A percentile compares a stretch with the other conserved stretches of the same genome.
phyloP scores from a whole-genome alignment of 2,797 vertebrate genomes.

The Hylomyscus alleni region DNA sequence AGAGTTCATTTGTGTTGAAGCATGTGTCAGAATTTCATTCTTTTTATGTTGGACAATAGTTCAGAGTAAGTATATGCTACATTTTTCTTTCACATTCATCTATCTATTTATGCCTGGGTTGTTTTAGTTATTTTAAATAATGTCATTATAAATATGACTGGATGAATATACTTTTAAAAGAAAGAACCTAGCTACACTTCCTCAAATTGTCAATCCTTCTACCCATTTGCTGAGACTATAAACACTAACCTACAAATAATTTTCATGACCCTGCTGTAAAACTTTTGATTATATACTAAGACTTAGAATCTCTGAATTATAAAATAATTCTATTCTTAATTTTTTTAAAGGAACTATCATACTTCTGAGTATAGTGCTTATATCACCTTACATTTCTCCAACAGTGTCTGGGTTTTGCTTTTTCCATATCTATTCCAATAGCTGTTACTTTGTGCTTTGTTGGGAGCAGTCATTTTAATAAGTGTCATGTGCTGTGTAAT shows the following conservation, averaged over 20 bases:
- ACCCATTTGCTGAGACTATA: neutral
- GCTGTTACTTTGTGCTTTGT: neutral
- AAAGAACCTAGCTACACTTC: neutral
- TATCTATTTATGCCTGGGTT: neutral
- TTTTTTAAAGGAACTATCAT: neutral
- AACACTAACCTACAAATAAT: neutral
- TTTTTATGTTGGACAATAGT: neutral
- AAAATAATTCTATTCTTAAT: neutral
- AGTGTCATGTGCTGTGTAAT: neutral
- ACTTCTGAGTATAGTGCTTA: neutral
- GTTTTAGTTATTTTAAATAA: neutral
- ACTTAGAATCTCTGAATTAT: neutral
- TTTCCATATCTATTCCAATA: neutral
- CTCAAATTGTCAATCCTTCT: neutral
- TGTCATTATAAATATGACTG: neutral
- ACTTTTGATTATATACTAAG: no score
- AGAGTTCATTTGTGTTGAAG: neutral
- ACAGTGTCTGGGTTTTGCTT: rapidly evolving
- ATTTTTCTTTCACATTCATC: neutral
- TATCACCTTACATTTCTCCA: neutral
- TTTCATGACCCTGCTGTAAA: neutral
- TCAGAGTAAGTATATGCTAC: neutral
- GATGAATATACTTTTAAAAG: neutral
- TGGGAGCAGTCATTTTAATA: neutral
- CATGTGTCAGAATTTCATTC: neutral